These are phyloP conservation scores for Tinamus major DNA, from an alignment of 2,797 vertebrate genomes.

Conservation along the genomic window DNA sequence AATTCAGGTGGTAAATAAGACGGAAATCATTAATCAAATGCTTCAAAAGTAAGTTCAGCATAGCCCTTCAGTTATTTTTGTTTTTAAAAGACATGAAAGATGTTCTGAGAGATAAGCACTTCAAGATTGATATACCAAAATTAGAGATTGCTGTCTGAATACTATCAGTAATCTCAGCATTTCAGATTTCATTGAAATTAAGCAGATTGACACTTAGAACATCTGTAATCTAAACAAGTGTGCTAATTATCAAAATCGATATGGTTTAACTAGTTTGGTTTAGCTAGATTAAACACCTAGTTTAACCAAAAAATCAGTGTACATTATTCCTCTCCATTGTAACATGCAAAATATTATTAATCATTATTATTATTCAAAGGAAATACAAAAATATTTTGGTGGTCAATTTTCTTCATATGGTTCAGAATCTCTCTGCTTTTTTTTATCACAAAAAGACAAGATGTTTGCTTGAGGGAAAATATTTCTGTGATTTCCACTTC, in stretches of 20 bases:
- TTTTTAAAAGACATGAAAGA: neutral
- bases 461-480: neutral
- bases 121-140: neutral
- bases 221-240: accelerated
- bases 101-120: neutral
- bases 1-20: neutral
- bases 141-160: neutral
- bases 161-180: neutral
- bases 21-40: neutral
- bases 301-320: neutral
- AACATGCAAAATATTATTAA: too few relatives aligned
- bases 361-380: too few relatives aligned
- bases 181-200: neutral
- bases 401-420: neutral
- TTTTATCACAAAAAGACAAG: neutral
- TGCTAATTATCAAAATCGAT: neutral
- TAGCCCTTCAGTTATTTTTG: neutral
- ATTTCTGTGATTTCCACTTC: neutral
- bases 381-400: neutral
- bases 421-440: neutral
- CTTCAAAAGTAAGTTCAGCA: neutral
- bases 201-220: neutral
- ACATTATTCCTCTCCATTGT: accelerated
- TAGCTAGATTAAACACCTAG: neutral
- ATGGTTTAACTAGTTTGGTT: accelerated